A percentile compares a stretch with the other conserved stretches of the same genome.
Evolutionary conservation across 2,888 invertebrate species (phyloP).

Genomic region (Scelioninae gen. 1): DNA sequence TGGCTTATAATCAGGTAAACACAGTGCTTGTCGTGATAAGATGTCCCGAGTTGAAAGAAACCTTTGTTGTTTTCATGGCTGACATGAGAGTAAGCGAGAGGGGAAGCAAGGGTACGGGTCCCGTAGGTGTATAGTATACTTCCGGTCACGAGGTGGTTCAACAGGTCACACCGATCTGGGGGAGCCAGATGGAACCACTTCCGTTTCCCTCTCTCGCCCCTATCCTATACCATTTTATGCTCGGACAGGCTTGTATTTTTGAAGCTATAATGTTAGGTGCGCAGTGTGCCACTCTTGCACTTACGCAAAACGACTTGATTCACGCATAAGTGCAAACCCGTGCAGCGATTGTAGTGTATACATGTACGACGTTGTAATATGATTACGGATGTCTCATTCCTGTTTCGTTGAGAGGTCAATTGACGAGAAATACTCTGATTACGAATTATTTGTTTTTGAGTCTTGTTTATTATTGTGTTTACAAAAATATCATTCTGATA

Average conservation of each 20-base stretch:
- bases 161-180: slow-evolving; percentile 83
- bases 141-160: slow-evolving; percentile 85
- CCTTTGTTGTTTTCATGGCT: slow-evolving; percentile 79
- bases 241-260: slow-evolving; percentile 69
- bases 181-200: slow-evolving; percentile 84
- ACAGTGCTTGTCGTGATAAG: slow-evolving; percentile 74
- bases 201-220: slow-evolving; percentile 75
- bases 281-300: slow-evolving; percentile 35
- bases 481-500: too few species aligned
- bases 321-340: slow-evolving; percentile 47
- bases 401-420: slow-evolving; percentile 65
- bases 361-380: slow-evolving; percentile 8
- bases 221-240: slow-evolving; percentile 71
- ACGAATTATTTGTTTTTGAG: too few species aligned
- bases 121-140: slow-evolving; percentile 81
- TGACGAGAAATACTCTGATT: too few species aligned
- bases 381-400: slow-evolving; percentile 32
- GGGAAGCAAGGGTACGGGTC: slow-evolving; percentile 70
- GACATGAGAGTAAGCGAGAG: slow-evolving; percentile 59
- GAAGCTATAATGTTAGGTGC: slow-evolving; percentile 49
- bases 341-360: slow-evolving; percentile 33
- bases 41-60: slow-evolving; percentile 78
- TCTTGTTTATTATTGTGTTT: too few species aligned
- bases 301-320: slow-evolving; percentile 33
- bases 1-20: slow-evolving; percentile 68